Evolutionary conservation across 2,888 invertebrate species (phyloP).

Genomic region (Amitus sp.): DNA sequence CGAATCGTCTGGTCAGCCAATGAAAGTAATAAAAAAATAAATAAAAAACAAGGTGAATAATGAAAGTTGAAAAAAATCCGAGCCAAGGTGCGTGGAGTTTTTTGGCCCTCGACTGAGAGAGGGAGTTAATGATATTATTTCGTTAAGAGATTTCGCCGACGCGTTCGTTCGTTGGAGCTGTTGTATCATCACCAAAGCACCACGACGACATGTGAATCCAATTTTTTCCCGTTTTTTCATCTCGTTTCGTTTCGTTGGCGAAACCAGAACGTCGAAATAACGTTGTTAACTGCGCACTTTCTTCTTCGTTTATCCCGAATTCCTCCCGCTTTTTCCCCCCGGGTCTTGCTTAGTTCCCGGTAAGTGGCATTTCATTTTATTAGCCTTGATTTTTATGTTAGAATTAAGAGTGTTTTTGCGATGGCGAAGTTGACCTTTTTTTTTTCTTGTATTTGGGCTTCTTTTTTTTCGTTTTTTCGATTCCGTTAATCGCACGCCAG

Average conservation of each 20-base stretch:
- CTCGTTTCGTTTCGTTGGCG: conserved; percentile 37
- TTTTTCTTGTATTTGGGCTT: not conserved
- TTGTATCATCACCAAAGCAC: conserved; percentile 33
- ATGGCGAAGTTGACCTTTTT: no score
- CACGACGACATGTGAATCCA: no score
- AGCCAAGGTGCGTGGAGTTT: no score
- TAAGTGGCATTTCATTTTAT: conserved; percentile 8
- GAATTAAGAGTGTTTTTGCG: not conserved
- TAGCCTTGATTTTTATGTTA: not conserved
- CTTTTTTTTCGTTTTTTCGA: conserved; percentile 35
- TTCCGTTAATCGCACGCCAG: conserved; percentile 37
- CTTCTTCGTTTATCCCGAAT: conserved; percentile 20
- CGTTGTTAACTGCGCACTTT: conserved; percentile 42
- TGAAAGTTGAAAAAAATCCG: no score
- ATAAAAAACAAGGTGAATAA: no score
- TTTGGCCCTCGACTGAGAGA: conserved; percentile 32
- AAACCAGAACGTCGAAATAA: conserved; percentile 35
- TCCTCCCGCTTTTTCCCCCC: not conserved
- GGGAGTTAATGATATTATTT: conserved; percentile 40
- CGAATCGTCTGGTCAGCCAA: no score
- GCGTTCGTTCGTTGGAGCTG: conserved; percentile 40
- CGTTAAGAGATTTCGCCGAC: conserved; percentile 37
- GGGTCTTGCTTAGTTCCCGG: not conserved
- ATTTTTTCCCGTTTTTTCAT: conserved; percentile 24
- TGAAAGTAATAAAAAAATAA: no score